Evolutionary conservation across 2,113 vertebrate species (phyloP), one percentile per base, ranked within the genome.

Genomic region (Gulo gulo): DNA sequence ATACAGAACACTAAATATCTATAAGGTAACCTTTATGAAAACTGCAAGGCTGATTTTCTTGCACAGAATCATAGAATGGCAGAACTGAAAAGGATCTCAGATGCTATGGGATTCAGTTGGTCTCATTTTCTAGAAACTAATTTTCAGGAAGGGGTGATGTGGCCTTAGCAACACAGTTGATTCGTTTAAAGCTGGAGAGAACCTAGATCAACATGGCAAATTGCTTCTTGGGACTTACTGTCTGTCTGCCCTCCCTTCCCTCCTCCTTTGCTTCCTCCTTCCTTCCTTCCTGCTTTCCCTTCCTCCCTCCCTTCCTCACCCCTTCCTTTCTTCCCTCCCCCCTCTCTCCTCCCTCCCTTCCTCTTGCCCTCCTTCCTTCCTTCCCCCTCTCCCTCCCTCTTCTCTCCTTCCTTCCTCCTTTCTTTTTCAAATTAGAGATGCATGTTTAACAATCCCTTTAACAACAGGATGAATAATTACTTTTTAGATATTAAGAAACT

Each of bases 401-500:
- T 57, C 5, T 47, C 52, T 34, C 47, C 10, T 67, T 26, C 13
- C 34, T 59, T 16, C 23, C n/a, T 57, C 23, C 47, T 31, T 42
- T 21, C 6, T 20, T 78, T 86, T 74, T 80, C 42, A 52, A 76
- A 59, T 91, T 73, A 34, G n/a, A 16, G 79, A 73, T 26, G 12
- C 11, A 0, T 78, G 29, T 89, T 97, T 92, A 80, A 20, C 15
- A 84, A 81, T 87, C 9, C 8, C 29, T 96, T 96, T 55, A 95
- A 61, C 31, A 91, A 96, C 1, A 79, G 47, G 16, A 74, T 89
- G 42, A 89, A 50, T 71, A 74, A 89, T 97, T 95, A 39, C 21
- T 95, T 83, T 89, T 73, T 67, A 90, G 18, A 34, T 67, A 95
- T 50, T 96, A 81, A 95, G 57, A 97, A 95, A 94, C 45, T 55